These are phyloP conservation scores for Antitype chi DNA, from an alignment of 2,888 invertebrate genomes.

Conservation along the genomic window DNA sequence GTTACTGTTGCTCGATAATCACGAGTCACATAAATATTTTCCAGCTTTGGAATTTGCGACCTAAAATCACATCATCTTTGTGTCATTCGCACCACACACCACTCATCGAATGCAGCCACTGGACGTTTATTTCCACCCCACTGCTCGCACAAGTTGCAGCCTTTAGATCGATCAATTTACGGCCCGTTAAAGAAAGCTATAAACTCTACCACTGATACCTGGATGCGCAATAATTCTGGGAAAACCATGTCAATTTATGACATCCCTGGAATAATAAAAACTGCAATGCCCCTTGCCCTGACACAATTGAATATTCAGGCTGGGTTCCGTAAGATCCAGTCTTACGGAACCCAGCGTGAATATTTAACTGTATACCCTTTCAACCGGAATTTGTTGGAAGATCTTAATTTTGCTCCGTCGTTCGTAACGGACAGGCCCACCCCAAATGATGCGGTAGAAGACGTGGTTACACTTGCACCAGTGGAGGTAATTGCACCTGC, in stretches of 20 bases:
- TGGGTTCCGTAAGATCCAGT: conserved; percentile 10
- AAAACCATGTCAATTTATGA: conserved; percentile 14
- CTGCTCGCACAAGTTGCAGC: conserved; percentile 19
- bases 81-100: too few species aligned
- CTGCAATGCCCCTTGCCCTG: conserved; percentile 5
- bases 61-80: too few species aligned
- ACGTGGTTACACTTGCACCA: background rate
- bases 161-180: background rate
- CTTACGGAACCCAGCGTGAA: too few species aligned
- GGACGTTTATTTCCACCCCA: background rate
- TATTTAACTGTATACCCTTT: conserved; percentile 1
- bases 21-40: too few species aligned
- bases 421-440: conserved; percentile 8
- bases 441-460: background rate
- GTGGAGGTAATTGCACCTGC: background rate
- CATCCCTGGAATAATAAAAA: conserved; percentile 11
- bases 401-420: conserved; percentile 2
- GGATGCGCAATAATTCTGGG: conserved; percentile 12
- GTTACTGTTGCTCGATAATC: too few species aligned
- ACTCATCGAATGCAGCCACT: too few species aligned
- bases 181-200: conserved; percentile 21
- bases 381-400: conserved; percentile 15
- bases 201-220: background rate
- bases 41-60: too few species aligned
- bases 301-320: conserved; percentile 11